A percentile compares a stretch with the other conserved stretches of the same genome.
These are phyloP conservation scores for Temnothorax nylanderi DNA, from an alignment of 1,140 invertebrate species.

Conservation along the genomic window DNA sequence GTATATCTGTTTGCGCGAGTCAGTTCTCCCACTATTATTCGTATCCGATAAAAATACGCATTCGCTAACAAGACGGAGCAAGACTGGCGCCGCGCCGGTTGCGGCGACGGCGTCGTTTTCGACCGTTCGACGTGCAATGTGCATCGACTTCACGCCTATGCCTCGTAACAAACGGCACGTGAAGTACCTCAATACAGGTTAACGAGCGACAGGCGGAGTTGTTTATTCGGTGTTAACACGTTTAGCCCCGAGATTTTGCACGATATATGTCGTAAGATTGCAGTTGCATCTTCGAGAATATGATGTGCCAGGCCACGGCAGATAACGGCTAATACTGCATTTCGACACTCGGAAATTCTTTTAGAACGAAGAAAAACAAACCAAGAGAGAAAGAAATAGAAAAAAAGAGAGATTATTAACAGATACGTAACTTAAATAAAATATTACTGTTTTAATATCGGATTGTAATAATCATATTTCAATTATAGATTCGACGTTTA, in stretches of 20 bases:
- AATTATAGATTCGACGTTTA: not conserved
- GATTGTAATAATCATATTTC: not conserved
- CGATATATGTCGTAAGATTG: not conserved
- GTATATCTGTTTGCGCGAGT: not conserved
- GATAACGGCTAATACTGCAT: not conserved
- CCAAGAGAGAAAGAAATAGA: not conserved
- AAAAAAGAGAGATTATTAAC: not conserved
- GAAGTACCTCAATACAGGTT: conserved; percentile 13
- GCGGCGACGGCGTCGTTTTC: not conserved
- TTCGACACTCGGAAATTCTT: not conserved
- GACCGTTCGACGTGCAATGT: too few species aligned
- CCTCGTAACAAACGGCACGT: conserved; percentile 5
- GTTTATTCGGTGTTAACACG: not conserved
- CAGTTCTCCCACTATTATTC: not conserved
- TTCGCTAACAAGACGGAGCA: conserved; percentile 19
- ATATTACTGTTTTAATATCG: not conserved
- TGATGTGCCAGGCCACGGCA: too few species aligned
- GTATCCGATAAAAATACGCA: conserved; percentile 35
- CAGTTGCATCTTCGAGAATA: not conserved
- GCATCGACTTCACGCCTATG: conserved; percentile 8
- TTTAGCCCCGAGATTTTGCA: conserved; percentile 25
- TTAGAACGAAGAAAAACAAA: not conserved
- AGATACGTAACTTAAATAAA: not conserved
- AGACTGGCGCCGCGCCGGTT: conserved; percentile 25
- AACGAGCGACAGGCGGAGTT: conserved; percentile 22